phyloP scores from a whole-genome alignment of 2,888 invertebrate species.

The Nasonovia ribisnigri region DNA sequence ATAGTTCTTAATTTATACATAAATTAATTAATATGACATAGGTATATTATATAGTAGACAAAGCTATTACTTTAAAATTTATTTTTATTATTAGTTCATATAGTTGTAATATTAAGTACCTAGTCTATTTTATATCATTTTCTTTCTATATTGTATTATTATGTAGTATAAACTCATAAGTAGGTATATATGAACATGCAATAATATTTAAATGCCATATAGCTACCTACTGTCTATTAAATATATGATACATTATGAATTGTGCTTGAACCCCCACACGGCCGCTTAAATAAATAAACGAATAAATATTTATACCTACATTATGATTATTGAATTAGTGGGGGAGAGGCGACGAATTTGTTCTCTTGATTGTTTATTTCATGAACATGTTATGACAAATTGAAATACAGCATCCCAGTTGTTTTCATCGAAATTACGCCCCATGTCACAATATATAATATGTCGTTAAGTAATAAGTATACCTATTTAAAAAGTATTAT shows the following conservation, averaged over 20 bases:
- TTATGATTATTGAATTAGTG: background rate
- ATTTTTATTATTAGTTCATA: background rate
- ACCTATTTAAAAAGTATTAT: no score
- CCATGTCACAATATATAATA: no score
- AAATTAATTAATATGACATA: no score
- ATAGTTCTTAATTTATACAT: no score
- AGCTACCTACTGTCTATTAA: background rate
- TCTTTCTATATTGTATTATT: background rate
- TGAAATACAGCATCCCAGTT: background rate
- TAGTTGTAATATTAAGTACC: background rate
- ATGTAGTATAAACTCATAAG: background rate
- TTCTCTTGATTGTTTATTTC: background rate
- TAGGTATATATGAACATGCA: background rate
- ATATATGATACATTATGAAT: background rate
- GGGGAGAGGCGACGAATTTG: background rate
- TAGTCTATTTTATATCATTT: background rate
- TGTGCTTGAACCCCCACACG: background rate
- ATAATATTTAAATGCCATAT: background rate
- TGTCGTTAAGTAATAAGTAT: no score
- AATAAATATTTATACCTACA: background rate
- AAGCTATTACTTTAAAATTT: background rate
- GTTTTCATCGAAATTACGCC: background rate
- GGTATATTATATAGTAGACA: background rate
- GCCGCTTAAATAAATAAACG: background rate
- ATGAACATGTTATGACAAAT: background rate